A percentile compares a stretch with the other conserved stretches of the same genome.
phyloP scores from a whole-genome alignment of 2,113 vertebrate species.

The Ploceus nigricollis region DNA sequence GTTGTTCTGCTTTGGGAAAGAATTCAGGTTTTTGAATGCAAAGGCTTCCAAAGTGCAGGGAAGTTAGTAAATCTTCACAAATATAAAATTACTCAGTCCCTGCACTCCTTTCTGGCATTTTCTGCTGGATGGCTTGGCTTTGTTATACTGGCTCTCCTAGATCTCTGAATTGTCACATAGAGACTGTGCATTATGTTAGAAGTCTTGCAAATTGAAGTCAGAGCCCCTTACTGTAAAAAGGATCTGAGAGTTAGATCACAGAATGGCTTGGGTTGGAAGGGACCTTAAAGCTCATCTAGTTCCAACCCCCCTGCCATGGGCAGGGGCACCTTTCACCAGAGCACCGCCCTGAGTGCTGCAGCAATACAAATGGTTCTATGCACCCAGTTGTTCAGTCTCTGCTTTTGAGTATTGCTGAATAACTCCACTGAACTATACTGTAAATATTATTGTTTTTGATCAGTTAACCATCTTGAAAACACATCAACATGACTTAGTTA shows the following conservation, averaged over 20 bases:
- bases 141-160: background rate
- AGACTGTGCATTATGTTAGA: background rate
- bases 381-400: background rate
- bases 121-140: background rate
- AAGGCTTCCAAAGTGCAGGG: background rate
- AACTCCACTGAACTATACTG: background rate
- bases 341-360: background rate
- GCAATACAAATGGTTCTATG: background rate
- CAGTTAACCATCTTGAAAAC: slow-evolving; percentile 29
- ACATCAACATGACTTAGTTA: slow-evolving; percentile 5
- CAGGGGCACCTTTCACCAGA: background rate
- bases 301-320: too few species aligned
- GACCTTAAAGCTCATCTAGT: background rate
- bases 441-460: slow-evolving; percentile 27
- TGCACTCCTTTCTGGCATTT: background rate
- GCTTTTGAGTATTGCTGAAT: background rate
- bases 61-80: background rate
- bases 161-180: background rate
- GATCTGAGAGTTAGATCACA: background rate
- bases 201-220: background rate
- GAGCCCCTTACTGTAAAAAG: background rate
- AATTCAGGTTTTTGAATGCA: background rate
- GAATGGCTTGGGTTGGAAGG: background rate
- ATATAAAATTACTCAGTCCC: background rate
- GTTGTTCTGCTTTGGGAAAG: background rate